Percentiles rank a stretch among this genome's conserved stretches.
These are phyloP conservation scores for Aphis craccivora DNA, from an alignment of 1,140 invertebrate genomes.

Conservation along the genomic window DNA sequence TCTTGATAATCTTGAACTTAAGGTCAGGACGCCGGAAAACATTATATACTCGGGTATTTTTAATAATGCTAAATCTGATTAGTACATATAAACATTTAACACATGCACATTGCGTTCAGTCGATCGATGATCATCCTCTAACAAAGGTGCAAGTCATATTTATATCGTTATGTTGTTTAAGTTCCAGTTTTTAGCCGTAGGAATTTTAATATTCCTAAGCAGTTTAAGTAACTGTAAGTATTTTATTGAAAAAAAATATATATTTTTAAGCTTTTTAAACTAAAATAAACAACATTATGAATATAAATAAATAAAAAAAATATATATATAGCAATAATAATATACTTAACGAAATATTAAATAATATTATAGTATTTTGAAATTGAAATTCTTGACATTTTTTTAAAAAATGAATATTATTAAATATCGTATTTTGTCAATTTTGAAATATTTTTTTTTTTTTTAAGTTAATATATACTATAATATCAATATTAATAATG, in stretches of 20 bases:
- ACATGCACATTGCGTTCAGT: background rate
- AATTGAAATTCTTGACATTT: too few relatives aligned
- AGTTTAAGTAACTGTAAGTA: background rate
- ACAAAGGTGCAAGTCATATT: background rate
- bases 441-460: too few relatives aligned
- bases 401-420: too few relatives aligned
- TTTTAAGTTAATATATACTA: too few relatives aligned
- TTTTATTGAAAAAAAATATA: background rate
- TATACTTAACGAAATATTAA: background rate
- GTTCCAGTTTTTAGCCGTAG: background rate
- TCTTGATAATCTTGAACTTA: constrained; percentile 32
- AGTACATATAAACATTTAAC: background rate
- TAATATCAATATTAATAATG: too few relatives aligned
- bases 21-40: background rate
- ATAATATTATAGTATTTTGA: background rate
- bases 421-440: too few relatives aligned
- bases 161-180: background rate
- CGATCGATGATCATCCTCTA: background rate
- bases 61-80: background rate
- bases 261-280: background rate
- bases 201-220: background rate
- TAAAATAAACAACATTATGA: background rate
- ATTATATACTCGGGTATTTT: background rate
- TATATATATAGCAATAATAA: background rate
- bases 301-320: too few relatives aligned